Evolutionary conservation across 2,888 invertebrate species (phyloP), one percentile per base, ranked within the genome.

Genomic region (Hoplodrina blanda): DNA sequence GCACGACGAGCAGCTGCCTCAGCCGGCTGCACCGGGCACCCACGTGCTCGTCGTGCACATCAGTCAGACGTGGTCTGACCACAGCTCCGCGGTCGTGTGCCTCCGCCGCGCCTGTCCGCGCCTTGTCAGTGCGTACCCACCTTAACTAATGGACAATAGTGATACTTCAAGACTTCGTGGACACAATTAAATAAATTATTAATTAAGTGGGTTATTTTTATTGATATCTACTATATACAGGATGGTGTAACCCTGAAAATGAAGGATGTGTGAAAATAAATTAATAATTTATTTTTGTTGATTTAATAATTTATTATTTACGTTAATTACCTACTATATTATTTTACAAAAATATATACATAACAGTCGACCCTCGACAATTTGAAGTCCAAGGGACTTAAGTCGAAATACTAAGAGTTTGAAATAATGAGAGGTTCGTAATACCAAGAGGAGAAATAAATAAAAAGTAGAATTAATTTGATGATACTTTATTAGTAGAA

Each of bases 11-110:
- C 79, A 92, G 92, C 75, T 92, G 89, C 69, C 84, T 86, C 17
- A 92, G 91, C 65, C 91, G 94, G 0, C 78, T 91, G 57, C 90
- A 93, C 8, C 91, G 93, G 2, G 91, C 83, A 0, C 91, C 93
- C 0, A 92, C 94, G 0, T 91, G 91, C 63, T 91, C 94, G 0
- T 92, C 94, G 1, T 91, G 89, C 62, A 75, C 89, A 0, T 94
- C 94, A 0, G 73, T 91, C 20, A 88, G 91, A 3, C 88, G 93
- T 11, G 87, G 84, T 4, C 30, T 70, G 15, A 55, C 80, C 5
- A 72, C 74, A 3, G 41, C 53, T 2, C 33, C 73, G 5, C 72
- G 81, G n/a, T 69, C 80, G 0, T 73, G 76, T 44, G 68, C 81
- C 3, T 73, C 83, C 44, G 62, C 78, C 17, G 85, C 89, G 3